Evolutionary conservation across 2,797 vertebrate species (phyloP), one percentile per base, ranked within the genome.

Genomic region (Molossus alvarezi): DNA sequence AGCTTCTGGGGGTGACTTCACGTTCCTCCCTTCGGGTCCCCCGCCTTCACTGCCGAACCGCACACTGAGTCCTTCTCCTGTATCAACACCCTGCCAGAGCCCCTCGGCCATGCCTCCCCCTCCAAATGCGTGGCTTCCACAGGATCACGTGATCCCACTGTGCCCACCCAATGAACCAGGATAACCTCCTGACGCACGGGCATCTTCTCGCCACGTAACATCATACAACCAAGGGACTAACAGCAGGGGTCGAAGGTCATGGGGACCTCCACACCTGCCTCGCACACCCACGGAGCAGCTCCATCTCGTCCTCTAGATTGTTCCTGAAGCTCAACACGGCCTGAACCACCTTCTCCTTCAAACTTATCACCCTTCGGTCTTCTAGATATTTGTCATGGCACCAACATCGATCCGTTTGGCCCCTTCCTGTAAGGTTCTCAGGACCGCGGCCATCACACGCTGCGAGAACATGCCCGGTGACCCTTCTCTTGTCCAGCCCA

Each of bases 121-220:
- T 15, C 79, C 3, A 65, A 67, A 60, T 69, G 15, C 29, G 23
- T 37, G 5, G 3, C 37, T 51, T 13, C 55, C 10, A 23, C 23
- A 2, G 0, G 13, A 5, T 53, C 17, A 0, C 4, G n/a, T 8
- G 53, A 76, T 4, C 20, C 55, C 20, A 41, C 0, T 2, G 20
- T 45, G 9, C 15, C 8, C 45, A 21, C 33, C 1, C 1, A 27
- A 55, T 29, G 85, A 62, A 15, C 55, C 55, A 33, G 4, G n/a
- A 27, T 17, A 9, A 33, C 33, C 33, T 33, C 33, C 33, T 33
- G 33, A 33, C 33, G 33, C 33, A 33, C 33, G 33, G 33, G 33
- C 33, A 33, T 33, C 33, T 33, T 33, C 33, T 33, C 33, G 9
- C 41, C 62, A 14, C 1, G 7, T 55, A 11, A 12, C 3, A 0